A percentile compares a stretch with the other conserved stretches of the same genome.
Conservation (phyloP, 1,140 invertebrate species). For the Drosophila tropicalis region DNA sequence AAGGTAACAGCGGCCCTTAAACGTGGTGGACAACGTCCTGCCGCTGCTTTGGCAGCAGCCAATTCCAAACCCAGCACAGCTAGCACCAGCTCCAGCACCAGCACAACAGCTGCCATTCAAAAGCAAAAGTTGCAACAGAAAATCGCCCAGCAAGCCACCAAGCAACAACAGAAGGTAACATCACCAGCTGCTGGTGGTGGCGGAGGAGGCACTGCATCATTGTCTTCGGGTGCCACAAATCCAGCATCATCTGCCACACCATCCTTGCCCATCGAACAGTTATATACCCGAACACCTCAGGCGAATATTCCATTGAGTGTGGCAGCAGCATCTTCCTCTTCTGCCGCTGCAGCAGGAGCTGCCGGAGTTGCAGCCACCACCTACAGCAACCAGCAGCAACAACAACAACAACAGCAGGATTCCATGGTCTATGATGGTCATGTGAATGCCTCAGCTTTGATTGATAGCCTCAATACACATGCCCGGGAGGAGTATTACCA, state of each 20-base stretch:
- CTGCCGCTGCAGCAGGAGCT: constrained; percentile 7
- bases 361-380: constrained; percentile 29
- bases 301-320: constrained; percentile 66
- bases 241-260: constrained; percentile 41
- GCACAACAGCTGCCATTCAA: constrained; percentile 19
- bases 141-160: constrained; percentile 53
- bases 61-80: constrained; percentile 56
- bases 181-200: constrained; percentile 21
- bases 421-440: constrained; percentile 73
- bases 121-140: constrained; percentile 61
- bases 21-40: constrained; percentile 61
- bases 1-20: constrained; percentile 65
- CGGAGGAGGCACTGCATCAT: neutral
- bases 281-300: constrained; percentile 62
- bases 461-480: constrained; percentile 78
- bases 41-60: constrained; percentile 57
- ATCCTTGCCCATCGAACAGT: constrained; percentile 57
- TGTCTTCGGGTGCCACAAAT: constrained; percentile 36
- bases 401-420: constrained; percentile 47
- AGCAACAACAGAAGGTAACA: constrained; percentile 51
- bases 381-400: constrained; percentile 53
- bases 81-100: constrained; percentile 15
- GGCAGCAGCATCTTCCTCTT: constrained; percentile 42
- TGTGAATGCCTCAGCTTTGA: constrained; percentile 80
- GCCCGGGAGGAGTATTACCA: constrained; percentile 79